These are phyloP conservation scores for Channa argus DNA, from an alignment of 2,113 vertebrate genomes.

Conservation along the genomic window DNA sequence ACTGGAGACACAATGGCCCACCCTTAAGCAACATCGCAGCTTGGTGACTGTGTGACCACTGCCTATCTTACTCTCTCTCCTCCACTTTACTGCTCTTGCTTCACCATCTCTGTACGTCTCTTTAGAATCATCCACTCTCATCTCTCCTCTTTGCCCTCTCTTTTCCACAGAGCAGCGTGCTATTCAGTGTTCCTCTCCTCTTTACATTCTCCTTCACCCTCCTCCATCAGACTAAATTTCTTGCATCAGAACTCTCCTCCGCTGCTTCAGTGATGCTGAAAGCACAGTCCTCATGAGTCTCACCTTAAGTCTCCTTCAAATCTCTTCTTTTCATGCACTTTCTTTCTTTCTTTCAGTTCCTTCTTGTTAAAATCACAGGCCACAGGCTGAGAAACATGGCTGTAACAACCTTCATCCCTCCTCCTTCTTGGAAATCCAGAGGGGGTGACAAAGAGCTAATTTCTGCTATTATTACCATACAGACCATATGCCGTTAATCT, in stretches of 20 bases:
- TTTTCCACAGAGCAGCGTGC: conserved; percentile 39
- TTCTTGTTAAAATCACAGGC: conserved; percentile 59
- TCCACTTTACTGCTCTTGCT: conserved; percentile 44
- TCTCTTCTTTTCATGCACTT: conserved; percentile 51
- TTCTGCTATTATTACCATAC: conserved; percentile 77
- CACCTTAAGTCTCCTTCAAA: conserved; percentile 55
- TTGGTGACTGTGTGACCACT: conserved; percentile 64
- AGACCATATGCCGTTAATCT: conserved; percentile 77
- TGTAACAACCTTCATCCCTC: conserved; percentile 59
- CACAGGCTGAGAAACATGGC: conserved; percentile 42
- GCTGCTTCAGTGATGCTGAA: conserved; percentile 52
- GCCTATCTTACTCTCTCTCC: conserved; percentile 46
- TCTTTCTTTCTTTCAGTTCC: conserved; percentile 28
- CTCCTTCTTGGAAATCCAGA: conserved; percentile 60
- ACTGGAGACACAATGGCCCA: conserved; percentile 73
- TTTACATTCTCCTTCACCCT: conserved; percentile 59
- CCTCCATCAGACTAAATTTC: conserved; percentile 60
- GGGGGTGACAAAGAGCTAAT: conserved; percentile 79
- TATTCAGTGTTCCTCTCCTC: conserved; percentile 50
- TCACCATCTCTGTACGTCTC: conserved; percentile 48
- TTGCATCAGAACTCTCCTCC: conserved; percentile 58
- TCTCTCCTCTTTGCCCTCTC: conserved; percentile 59
- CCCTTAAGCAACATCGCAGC: conserved; percentile 57
- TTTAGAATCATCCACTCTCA: conserved; percentile 67
- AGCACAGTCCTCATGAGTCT: conserved; percentile 50